Conservation (phyloP, 2,888 invertebrate species). For the Dicranocentrus wangi region DNA sequence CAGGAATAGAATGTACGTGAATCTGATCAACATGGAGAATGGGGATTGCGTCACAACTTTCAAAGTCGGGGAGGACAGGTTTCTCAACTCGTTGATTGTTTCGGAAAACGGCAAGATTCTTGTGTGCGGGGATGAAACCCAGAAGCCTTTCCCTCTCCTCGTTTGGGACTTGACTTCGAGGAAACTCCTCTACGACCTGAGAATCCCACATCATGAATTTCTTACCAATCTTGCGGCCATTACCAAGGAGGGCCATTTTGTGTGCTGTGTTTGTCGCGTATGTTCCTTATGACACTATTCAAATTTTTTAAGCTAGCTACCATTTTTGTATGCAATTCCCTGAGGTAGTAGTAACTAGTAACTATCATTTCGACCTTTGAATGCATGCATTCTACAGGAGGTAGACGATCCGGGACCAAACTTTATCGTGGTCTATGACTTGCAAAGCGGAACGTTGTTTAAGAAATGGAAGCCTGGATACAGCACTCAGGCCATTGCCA, state of each 20-base stretch:
- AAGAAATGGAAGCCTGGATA: slow-evolving; percentile 93
- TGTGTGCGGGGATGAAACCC: slow-evolving; percentile 93
- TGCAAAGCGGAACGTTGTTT: slow-evolving; percentile 91
- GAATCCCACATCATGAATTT: slow-evolving; percentile 92
- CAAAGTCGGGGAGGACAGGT: slow-evolving; percentile 89
- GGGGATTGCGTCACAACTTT: slow-evolving; percentile 90
- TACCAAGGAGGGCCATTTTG: slow-evolving; percentile 84
- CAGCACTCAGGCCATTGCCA: slow-evolving; percentile 88
- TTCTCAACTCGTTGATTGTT: slow-evolving; percentile 89
- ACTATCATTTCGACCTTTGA: neutral
- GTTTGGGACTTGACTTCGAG: slow-evolving; percentile 91
- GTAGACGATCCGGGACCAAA: slow-evolving; percentile 82
- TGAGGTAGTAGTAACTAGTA: neutral
- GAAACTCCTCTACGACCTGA: slow-evolving; percentile 88
- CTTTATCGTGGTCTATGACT: slow-evolving; percentile 92
- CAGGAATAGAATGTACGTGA: slow-evolving; percentile 91
- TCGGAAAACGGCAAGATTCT: slow-evolving; percentile 90
- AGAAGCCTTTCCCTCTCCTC: slow-evolving; percentile 90
- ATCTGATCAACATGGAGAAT: slow-evolving; percentile 87
- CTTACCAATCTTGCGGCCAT: slow-evolving; percentile 88
- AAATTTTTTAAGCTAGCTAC: neutral
- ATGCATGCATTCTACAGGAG: neutral
- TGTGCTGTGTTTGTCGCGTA: slow-evolving; percentile 78
- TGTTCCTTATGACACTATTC: slow-evolving; percentile 18
- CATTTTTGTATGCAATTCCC: neutral